phyloP scores from a whole-genome alignment of 2,797 vertebrate genomes.

The Sebastes taczanowskii region DNA sequence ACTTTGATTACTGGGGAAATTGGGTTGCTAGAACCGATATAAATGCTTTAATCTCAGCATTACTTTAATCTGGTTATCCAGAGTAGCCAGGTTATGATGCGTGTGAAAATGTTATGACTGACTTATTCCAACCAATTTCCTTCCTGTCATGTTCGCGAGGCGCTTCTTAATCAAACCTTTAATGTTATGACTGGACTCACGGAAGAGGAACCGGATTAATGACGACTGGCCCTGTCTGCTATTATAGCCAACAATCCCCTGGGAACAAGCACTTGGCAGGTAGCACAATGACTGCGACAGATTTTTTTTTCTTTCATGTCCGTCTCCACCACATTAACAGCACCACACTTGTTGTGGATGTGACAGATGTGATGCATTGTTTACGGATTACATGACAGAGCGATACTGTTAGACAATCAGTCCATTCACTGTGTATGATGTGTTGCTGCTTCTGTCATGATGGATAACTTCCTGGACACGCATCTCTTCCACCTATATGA shows the following conservation, averaged over 20 bases:
- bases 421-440: not conserved
- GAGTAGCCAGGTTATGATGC: not conserved
- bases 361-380: slow-evolving; percentile 31
- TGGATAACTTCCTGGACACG: not conserved
- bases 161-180: slow-evolving; percentile 74
- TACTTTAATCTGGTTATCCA: slow-evolving; percentile 10
- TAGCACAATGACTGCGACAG: slow-evolving; percentile 26
- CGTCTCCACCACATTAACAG: slow-evolving; percentile 33
- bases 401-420: not conserved
- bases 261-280: slow-evolving; percentile 49
- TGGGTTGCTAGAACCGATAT: not conserved
- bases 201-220: slow-evolving; percentile 67
- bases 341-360: not conserved
- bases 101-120: slow-evolving; percentile 40
- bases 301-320: slow-evolving; percentile 8
- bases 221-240: slow-evolving; percentile 42
- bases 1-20: not conserved
- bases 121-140: slow-evolving; percentile 64
- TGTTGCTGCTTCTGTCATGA: not conserved
- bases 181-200: slow-evolving; percentile 70
- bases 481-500: not conserved
- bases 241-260: slow-evolving; percentile 32
- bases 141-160: slow-evolving; percentile 56
- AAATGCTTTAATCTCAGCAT: slow-evolving; percentile 19
- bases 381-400: slow-evolving; percentile 14